These are phyloP conservation scores for Drosophila kanekoi DNA, from an alignment of 2,888 invertebrate species.

Conservation along the genomic window DNA sequence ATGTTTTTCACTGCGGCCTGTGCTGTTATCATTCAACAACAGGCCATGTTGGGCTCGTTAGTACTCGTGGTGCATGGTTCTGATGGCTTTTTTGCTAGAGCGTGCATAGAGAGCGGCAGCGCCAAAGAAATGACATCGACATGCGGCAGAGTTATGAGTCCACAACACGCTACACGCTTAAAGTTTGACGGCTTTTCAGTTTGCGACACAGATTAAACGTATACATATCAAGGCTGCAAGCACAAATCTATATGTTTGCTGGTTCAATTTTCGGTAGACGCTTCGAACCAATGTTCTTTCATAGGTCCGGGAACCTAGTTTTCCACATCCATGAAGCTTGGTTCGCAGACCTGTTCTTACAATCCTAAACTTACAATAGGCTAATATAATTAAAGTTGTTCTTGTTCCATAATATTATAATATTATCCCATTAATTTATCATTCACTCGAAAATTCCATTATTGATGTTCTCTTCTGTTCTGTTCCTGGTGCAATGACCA, in stretches of 20 bases:
- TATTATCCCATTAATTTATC: not conserved
- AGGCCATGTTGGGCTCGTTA: conserved; percentile 64
- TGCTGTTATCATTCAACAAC: conserved; percentile 73
- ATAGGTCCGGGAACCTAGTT: too few relatives aligned
- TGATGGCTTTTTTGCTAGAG: conserved; percentile 41
- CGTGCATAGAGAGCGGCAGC: conserved; percentile 16
- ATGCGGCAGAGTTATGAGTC: conserved; percentile 53
- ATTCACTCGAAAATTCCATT: conserved; percentile 22
- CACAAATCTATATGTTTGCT: too few relatives aligned
- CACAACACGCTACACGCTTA: conserved; percentile 38
- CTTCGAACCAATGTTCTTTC: too few relatives aligned
- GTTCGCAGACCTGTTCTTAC: too few relatives aligned
- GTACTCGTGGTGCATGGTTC: conserved; percentile 23
- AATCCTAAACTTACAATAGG: too few relatives aligned
- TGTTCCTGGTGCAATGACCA: conserved; percentile 24
- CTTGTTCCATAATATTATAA: not conserved
- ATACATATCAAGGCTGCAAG: too few relatives aligned
- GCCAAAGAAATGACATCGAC: conserved; percentile 62
- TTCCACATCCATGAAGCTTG: too few relatives aligned
- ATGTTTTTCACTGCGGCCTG: conserved; percentile 52
- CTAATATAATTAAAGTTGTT: too few relatives aligned
- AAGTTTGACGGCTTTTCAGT: conserved; percentile 11
- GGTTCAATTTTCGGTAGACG: too few relatives aligned
- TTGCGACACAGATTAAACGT: conserved; percentile 1
- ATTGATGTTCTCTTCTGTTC: conserved; percentile 12